Percentiles rank a stretch among this genome's conserved stretches.
Conservation (phyloP, 2,797 vertebrate genomes). For the Notolabrus celidotus region DNA sequence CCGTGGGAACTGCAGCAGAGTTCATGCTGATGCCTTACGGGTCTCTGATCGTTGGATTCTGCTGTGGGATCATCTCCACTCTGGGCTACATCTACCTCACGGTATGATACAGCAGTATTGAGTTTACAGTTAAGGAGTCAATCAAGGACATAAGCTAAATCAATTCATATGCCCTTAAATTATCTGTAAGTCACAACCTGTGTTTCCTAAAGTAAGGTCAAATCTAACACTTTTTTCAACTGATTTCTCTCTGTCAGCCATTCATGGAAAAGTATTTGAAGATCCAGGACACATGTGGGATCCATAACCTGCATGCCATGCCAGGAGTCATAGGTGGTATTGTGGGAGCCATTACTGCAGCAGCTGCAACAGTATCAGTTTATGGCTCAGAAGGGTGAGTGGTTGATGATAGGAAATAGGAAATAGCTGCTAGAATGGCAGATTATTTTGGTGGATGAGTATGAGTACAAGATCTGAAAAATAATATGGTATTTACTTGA, state of each 20-base stretch:
- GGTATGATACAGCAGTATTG: constrained; percentile 37
- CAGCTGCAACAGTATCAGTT: constrained; percentile 80
- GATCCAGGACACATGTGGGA: constrained; percentile 96
- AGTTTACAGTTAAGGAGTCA: not conserved
- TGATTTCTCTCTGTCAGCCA: constrained; percentile 81
- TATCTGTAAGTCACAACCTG: not conserved
- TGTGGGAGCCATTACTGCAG: constrained; percentile 93
- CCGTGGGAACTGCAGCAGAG: constrained; percentile 94
- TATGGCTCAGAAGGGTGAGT: constrained; percentile 90
- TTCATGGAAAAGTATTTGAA: constrained; percentile 90
- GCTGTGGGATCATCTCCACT: constrained; percentile 91
- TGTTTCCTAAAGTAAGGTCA: not conserved
- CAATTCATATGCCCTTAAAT: not conserved
- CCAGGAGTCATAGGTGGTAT: constrained; percentile 95
- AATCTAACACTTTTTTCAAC: not conserved
- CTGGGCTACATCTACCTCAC: constrained; percentile 89
- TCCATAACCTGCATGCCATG: constrained; percentile 96
- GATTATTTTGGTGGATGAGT: not conserved
- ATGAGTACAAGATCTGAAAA: too few relatives aligned
- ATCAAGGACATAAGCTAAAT: too few relatives aligned
- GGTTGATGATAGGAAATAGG: not conserved
- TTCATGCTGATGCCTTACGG: constrained; percentile 97
- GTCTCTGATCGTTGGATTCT: constrained; percentile 92
- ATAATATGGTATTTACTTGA: too few relatives aligned
- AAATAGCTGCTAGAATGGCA: not conserved